A percentile compares a stretch with the other conserved stretches of the same genome.
Evolutionary conservation across 2,888 invertebrate genomes (phyloP).

Genomic region (Drosophila bunnanda): DNA sequence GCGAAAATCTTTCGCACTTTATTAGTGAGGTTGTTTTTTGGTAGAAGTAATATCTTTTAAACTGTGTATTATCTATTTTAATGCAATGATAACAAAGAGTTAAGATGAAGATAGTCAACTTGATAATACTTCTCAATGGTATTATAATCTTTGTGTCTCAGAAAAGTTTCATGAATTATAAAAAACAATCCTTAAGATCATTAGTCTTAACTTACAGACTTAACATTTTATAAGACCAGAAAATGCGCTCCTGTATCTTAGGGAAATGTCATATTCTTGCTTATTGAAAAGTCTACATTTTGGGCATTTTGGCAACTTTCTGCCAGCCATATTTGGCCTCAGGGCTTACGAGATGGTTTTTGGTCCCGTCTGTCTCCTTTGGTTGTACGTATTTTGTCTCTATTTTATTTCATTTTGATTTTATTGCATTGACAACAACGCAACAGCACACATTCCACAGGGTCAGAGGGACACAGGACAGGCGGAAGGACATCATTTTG

Average conservation of each 20-base stretch:
- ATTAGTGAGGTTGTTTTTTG: neutral
- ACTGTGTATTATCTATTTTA: neutral
- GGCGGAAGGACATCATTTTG: constrained; percentile 6
- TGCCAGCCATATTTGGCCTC: constrained; percentile 61
- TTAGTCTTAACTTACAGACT: neutral
- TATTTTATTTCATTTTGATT: constrained; percentile 74
- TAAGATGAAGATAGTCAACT: neutral
- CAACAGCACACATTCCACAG: constrained; percentile 37
- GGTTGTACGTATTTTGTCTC: constrained; percentile 63
- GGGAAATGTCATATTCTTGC: constrained; percentile 31
- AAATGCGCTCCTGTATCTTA: constrained; percentile 17
- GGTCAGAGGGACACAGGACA: constrained; percentile 12
- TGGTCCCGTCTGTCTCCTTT: constrained; percentile 18
- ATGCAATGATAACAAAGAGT: neutral
- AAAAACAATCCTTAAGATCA: too few relatives aligned
- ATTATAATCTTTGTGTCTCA: neutral
- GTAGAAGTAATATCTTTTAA: neutral
- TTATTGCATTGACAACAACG: constrained; percentile 74
- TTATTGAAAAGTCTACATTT: constrained; percentile 50
- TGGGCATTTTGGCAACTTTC: constrained; percentile 36
- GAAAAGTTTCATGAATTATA: too few relatives aligned
- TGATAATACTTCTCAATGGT: neutral
- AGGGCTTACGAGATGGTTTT: constrained; percentile 47
- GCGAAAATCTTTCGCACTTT: neutral
- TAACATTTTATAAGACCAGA: too few relatives aligned